Conservation (phyloP, 2,797 vertebrate genomes). For the Nannoperca obscura region DNA sequence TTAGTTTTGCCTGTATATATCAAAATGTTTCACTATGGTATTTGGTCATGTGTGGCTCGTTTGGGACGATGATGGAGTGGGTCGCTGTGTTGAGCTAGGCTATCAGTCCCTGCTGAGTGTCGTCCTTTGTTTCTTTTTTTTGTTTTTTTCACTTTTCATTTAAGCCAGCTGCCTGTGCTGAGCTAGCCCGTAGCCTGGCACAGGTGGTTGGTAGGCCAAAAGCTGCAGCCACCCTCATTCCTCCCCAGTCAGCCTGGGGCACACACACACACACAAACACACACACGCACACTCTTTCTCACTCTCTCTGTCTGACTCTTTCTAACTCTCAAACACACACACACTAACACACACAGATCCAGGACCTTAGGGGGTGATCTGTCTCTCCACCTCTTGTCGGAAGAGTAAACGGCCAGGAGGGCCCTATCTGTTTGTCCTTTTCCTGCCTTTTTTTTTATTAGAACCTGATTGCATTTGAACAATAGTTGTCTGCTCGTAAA, state of each 20-base stretch:
- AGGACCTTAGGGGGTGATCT: slow-evolving; percentile 69
- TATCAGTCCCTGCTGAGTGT: slow-evolving; percentile 12
- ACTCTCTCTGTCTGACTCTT: slow-evolving; percentile 17
- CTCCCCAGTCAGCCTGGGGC: slow-evolving; percentile 42
- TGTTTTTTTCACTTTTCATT: slow-evolving; percentile 34
- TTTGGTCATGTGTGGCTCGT: slow-evolving; percentile 54
- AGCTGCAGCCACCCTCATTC: slow-evolving; percentile 47
- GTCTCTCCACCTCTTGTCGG: slow-evolving; percentile 69
- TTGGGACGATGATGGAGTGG: slow-evolving; percentile 38
- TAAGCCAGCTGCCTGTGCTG: slow-evolving; percentile 49
- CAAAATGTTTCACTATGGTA: slow-evolving; percentile 69
- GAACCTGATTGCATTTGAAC: slow-evolving; percentile 82
- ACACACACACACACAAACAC: slow-evolving; percentile 32
- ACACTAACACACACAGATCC: slow-evolving; percentile 38
- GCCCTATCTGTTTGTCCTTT: slow-evolving; percentile 71
- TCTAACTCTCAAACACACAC: slow-evolving; percentile 31
- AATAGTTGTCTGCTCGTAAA: slow-evolving; percentile 81
- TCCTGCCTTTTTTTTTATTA: slow-evolving; percentile 79
- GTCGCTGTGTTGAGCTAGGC: slow-evolving; percentile 43
- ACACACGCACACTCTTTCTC: slow-evolving; percentile 11
- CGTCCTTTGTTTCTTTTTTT: slow-evolving; percentile 40
- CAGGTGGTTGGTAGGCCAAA: slow-evolving; percentile 65
- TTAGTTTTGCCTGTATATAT: slow-evolving; percentile 73
- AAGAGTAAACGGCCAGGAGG: slow-evolving; percentile 82
- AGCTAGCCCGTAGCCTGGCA: slow-evolving; percentile 48